Base-by-base conservation (phyloP, 2,888 invertebrate species). In the Seira ritae region DNA sequence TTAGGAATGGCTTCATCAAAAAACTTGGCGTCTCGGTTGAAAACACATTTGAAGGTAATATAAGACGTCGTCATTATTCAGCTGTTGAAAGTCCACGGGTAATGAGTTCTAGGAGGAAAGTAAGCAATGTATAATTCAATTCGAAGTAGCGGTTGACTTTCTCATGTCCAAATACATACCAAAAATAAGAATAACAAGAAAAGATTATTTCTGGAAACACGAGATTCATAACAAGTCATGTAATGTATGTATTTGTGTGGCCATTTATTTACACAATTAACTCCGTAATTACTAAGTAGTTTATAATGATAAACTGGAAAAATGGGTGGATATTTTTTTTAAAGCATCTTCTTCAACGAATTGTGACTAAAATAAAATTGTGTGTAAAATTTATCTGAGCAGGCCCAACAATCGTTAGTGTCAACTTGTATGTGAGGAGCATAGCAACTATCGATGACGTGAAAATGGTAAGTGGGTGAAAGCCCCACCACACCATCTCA, bases 391-490 rank as follows among this genome's bases (percentile, higher is more conserved):
- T 84, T 86, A 12, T 89, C 77, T 88, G 85, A 87, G 84, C 88
- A 89, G 97, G 97, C 92, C 97, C 98, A 91, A 97, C 98, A 92
- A 94, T 97, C 93, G 98, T 98, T 92, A 95, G 95, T 93, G 96
- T 98, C 92, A 98, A 98, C 95, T 95, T 97, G 93, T 97, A 97
- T 95, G 96, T 98, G 92, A 94, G 98, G 94, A 97, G 96, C 95
- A 97, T 98, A 91, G 96, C 96, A 92, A 97, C 97, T 91, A 98
- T 98, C 93, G 98, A 97, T 95, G 98, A 98, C 94, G 97, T 96
- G 93, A 97, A 97, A 94, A 98, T 98, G 98, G 98, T 98, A 96
- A 97, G 97, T 96, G 88, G 88, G 88, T 76, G 60, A 55, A 67
- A 85, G 79, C 83, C 84, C 87, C 87, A 88, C 87, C 86, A 74